A percentile compares a stretch with the other conserved stretches of the same genome.
Evolutionary conservation across 2,797 vertebrate genomes (phyloP).

Genomic region (Manis javanica): DNA sequence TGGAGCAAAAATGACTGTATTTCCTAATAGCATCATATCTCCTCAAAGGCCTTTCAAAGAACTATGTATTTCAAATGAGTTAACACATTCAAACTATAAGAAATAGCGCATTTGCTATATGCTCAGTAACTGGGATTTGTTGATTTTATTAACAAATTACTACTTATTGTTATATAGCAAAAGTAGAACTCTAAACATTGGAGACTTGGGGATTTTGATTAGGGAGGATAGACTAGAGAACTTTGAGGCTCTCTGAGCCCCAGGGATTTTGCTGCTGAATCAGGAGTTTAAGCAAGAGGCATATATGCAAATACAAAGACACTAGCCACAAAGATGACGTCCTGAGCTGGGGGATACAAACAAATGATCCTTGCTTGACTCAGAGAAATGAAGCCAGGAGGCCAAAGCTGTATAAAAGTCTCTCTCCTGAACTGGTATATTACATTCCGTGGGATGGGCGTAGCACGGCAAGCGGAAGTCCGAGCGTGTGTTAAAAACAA

Average conservation of each 20-base stretch:
- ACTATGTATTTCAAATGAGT: background rate
- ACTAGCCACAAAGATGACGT: background rate
- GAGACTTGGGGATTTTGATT: background rate
- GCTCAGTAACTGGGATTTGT: background rate
- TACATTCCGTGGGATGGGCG: background rate
- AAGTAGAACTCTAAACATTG: background rate
- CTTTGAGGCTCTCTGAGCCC: background rate
- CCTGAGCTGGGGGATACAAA: background rate
- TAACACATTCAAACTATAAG: background rate
- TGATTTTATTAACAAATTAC: background rate
- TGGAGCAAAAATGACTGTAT: background rate
- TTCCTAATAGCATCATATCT: background rate
- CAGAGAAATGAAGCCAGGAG: background rate
- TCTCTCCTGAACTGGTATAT: background rate
- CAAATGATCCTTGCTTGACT: background rate
- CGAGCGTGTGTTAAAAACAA: background rate
- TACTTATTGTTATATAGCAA: background rate
- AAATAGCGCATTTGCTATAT: background rate
- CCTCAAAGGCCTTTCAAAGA: background rate
- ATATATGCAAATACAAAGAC: background rate
- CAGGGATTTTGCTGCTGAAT: background rate
- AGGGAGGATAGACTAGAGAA: background rate
- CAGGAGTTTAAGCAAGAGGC: background rate
- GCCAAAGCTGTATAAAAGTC: background rate
- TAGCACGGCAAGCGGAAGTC: background rate